Evolutionary conservation across 2,888 invertebrate genomes (phyloP), one percentile per base, ranked within the genome.

Genomic region (Acrocera orbiculus): DNA sequence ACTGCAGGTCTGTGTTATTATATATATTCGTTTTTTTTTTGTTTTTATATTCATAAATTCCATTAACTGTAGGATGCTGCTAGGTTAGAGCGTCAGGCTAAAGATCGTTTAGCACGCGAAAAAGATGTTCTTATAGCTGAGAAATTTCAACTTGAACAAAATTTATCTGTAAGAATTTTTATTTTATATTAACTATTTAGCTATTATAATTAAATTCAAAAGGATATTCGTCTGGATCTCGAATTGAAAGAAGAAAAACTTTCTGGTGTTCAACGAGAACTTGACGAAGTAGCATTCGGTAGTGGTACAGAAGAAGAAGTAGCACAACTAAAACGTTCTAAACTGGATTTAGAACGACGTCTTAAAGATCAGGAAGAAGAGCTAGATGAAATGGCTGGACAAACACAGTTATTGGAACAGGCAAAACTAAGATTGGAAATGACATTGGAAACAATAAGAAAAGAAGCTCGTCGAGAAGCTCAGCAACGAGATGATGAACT

Each of bases 341-440:
- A 86, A 54, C 75, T 85, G 43, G 92, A 93, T 44, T 69, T 89
- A 40, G 92, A 93, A 56, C 66, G 82, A 26, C 76, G 85, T 42
- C 64, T 76, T 19, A 73, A 86, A 40, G 83, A 85, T 52, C 83
- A 83, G 61, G 93, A 93, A 53, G 93, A 95, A 54, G 95, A 95
- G 56, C 64, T 95, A 32, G 95, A 95, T 52, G 95, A 96, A 53
- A 70, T 92, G 52, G 90, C 92, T 4, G 92, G 89, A 4, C 82
- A 85, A 62, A 79, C 86, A 49, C 76, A 75, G 58, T 66, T 92
- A 47, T 62, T 95, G 50, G 90, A 93, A 55, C 90, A 90, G 58
- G 82, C 87, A 3, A 93, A 92, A 57, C 66, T 93, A 16, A 72
- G 92, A 2, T 64, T 95, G 42, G 92, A 95, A 61, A 93, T 95